A percentile compares a stretch with the other conserved stretches of the same genome.
Evolutionary conservation across 2,888 invertebrate species (phyloP).

Genomic region (Cerastis leucographa): DNA sequence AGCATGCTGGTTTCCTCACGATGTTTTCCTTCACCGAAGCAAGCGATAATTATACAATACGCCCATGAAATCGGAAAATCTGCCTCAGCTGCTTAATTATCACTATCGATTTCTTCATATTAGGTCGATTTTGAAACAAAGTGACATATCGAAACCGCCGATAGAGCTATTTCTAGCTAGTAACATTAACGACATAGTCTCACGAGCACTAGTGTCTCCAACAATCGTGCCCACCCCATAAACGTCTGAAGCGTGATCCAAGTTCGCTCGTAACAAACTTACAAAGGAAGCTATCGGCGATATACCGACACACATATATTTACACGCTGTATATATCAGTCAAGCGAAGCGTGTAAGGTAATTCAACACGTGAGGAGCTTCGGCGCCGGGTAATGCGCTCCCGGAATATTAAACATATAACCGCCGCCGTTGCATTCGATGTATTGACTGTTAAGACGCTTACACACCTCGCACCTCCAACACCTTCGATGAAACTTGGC

Average conservation of each 20-base stretch:
- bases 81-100: constrained; percentile 11
- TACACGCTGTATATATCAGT: constrained; percentile 64
- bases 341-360: constrained; percentile 66
- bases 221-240: constrained; percentile 52
- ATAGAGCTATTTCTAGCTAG: constrained; percentile 1
- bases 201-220: constrained; percentile 27
- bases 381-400: constrained; percentile 66
- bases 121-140: background rate
- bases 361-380: constrained; percentile 69
- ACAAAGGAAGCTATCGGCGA: constrained; percentile 62
- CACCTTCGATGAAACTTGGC: constrained; percentile 20
- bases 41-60: no score
- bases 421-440: constrained; percentile 60
- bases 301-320: constrained; percentile 56
- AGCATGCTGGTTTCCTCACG: no score
- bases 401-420: constrained; percentile 67
- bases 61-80: no score
- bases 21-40: no score
- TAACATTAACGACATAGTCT: constrained; percentile 32
- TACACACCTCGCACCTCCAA: constrained; percentile 38
- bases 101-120: background rate
- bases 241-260: constrained; percentile 55
- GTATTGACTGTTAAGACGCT: constrained; percentile 56
- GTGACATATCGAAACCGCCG: background rate
- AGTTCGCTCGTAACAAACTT: constrained; percentile 52